Evolutionary conservation across 2,113 vertebrate species (phyloP), one percentile per base, ranked within the genome.

Genomic region (Phoxinus phoxinus): DNA sequence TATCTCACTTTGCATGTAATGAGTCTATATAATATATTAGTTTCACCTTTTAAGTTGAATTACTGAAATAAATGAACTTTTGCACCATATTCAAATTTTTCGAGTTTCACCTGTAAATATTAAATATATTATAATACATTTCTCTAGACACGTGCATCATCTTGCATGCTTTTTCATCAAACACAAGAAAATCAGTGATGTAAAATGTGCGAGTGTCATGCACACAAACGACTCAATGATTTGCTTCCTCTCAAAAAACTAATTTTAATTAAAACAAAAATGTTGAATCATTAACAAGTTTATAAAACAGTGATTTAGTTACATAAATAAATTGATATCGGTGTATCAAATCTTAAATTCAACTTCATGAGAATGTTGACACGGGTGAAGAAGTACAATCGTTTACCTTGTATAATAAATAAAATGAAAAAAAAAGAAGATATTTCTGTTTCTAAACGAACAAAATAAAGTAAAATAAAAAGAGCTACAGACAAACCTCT

Each of bases 241-340:
- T 48, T 23, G 27, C 13, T 37, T 96, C 94, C 94, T 98, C 96
- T 97, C 95, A 96, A 97, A 95, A 98, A 97, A 97, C 95, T 95
- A 96, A 96, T 98, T 99, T 99, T 97, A 97, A 98, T 99, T 94
- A 96, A 98, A 99, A 97, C 95, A 97, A 97, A 93, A 90, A 95
- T 96, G 96, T 98, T 96, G 97, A 96, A 97, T 98, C 95, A 97
- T 95, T 97, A 98, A 98, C 97, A 98, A 97, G 96, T 97, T 98
- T 98, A 98, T 97, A 99, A 98, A 99, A 99, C 97, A 97, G 97
- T 97, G 96, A 99, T 97, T 99, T 97, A 98, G 96, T 98, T 98
- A 98, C 97, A 99, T 99, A 98, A 98, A 99, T 98, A 99, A 99
- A 98, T 98, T 97, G 97, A 97, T 99, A 99, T 99, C 96, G 97